A percentile compares a stretch with the other conserved stretches of the same genome.
Conservation (phyloP, 1,140 invertebrate genomes). For the Chionoecetes opilio region DNA sequence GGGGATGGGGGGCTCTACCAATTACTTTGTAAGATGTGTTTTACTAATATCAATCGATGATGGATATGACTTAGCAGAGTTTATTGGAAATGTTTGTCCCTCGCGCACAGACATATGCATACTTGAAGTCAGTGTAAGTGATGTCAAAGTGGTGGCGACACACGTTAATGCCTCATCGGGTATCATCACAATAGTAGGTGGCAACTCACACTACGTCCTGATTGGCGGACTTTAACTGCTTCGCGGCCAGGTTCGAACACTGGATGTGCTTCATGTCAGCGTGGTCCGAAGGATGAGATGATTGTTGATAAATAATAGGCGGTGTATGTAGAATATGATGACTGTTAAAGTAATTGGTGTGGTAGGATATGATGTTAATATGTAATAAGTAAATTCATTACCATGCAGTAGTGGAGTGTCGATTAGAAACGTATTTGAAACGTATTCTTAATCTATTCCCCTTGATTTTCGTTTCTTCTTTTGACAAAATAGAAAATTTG, state of each 20-base stretch:
- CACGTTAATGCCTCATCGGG: neutral
- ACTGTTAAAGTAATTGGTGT: too few relatives aligned
- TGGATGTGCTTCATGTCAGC: neutral
- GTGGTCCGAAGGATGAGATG: too few relatives aligned
- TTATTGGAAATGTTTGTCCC: conserved; percentile 19
- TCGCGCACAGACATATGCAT: neutral
- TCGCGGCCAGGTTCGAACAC: neutral
- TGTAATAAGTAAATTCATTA: too few relatives aligned
- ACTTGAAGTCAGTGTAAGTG: neutral
- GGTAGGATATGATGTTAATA: too few relatives aligned
- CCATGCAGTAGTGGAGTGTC: too few relatives aligned
- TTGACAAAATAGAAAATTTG: too few relatives aligned
- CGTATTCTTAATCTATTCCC: too few relatives aligned
- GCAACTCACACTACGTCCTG: neutral
- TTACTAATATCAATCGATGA: neutral
- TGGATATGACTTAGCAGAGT: neutral
- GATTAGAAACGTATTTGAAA: too few relatives aligned
- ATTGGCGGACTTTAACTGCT: neutral
- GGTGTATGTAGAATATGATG: too few relatives aligned
- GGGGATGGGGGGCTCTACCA: too few relatives aligned
- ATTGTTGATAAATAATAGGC: too few relatives aligned
- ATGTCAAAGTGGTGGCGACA: neutral
- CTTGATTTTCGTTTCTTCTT: too few relatives aligned
- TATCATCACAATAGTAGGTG: neutral
- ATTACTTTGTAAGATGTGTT: neutral